Evolutionary conservation across 2,797 vertebrate genomes (phyloP).

Genomic region (Hydrocynus forskahlii): DNA sequence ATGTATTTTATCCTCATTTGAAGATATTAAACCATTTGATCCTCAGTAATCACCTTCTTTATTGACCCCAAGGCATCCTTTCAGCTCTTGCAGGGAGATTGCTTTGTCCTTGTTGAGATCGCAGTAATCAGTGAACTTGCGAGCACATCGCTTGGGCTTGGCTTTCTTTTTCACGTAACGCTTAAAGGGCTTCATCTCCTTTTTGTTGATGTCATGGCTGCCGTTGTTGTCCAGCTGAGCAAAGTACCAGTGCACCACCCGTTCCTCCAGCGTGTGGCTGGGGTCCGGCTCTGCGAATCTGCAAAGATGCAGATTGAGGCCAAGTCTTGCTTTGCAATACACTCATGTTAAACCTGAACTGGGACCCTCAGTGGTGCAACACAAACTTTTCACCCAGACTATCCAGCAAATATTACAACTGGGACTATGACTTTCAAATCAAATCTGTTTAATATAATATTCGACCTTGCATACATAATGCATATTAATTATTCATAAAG

Average conservation of each 20-base stretch:
- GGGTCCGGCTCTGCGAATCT: conserved; percentile 97
- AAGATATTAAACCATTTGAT: too few species aligned
- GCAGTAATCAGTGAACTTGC: conserved; percentile 96
- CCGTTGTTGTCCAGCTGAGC: conserved; percentile 94
- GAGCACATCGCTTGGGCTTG: conserved; percentile 96
- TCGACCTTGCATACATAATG: too few species aligned
- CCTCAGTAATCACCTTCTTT: conserved; percentile 85
- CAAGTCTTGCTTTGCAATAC: neutral
- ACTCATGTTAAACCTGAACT: neutral
- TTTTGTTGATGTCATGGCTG: conserved; percentile 93
- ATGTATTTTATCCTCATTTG: too few species aligned
- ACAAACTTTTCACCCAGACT: neutral
- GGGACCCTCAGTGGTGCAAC: neutral
- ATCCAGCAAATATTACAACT: neutral
- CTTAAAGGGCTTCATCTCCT: conserved; percentile 97
- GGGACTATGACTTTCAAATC: too few species aligned
- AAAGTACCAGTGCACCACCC: conserved; percentile 98
- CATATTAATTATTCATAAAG: neutral
- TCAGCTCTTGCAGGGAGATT: conserved; percentile 93
- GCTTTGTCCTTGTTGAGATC: conserved; percentile 97
- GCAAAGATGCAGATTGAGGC: conserved; percentile 34
- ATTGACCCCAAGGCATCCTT: conserved; percentile 95
- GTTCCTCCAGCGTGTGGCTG: conserved; percentile 94
- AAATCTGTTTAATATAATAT: too few species aligned
- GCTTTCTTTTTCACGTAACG: conserved; percentile 98